These are phyloP conservation scores for Hofmannophila pseudospretella DNA, from an alignment of 2,888 invertebrate species.

Conservation along the genomic window DNA sequence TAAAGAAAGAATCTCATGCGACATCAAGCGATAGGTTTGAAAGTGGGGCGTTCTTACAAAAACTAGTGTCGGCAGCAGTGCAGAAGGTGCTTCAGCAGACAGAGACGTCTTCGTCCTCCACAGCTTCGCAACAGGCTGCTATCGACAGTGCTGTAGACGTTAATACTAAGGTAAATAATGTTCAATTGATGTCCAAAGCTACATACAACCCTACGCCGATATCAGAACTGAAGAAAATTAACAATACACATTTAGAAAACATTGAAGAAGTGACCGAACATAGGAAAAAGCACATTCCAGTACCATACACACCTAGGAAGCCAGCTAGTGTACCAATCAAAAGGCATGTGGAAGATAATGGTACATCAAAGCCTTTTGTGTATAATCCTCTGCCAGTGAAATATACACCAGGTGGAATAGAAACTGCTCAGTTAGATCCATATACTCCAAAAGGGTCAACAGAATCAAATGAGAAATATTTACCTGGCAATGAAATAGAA, in stretches of 20 bases:
- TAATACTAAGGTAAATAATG: slow-evolving; percentile 22
- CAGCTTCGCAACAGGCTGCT: slow-evolving; percentile 19
- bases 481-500: slow-evolving; percentile 56
- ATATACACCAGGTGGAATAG: slow-evolving; percentile 59
- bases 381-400: slow-evolving; percentile 57
- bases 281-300: slow-evolving; percentile 67
- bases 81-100: slow-evolving; percentile 78
- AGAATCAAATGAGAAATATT: slow-evolving; percentile 57
- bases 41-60: slow-evolving; percentile 73
- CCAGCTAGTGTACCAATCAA: slow-evolving; percentile 54
- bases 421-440: slow-evolving; percentile 49
- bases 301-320: slow-evolving; percentile 72
- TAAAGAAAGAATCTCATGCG: slow-evolving; percentile 81
- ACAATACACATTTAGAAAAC: slow-evolving; percentile 41
- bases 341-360: slow-evolving; percentile 53
- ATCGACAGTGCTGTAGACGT: slow-evolving; percentile 19
- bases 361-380: slow-evolving; percentile 55
- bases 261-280: slow-evolving; percentile 50
- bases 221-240: slow-evolving; percentile 75
- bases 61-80: slow-evolving; percentile 79
- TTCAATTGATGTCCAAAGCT: slow-evolving; percentile 57
- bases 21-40: slow-evolving; percentile 57
- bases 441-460: slow-evolving; percentile 59
- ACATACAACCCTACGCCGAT: slow-evolving; percentile 83
- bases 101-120: slow-evolving; percentile 36